These are phyloP conservation scores for Julus scandinavius DNA, from an alignment of 2,888 invertebrate genomes.

Conservation along the genomic window DNA sequence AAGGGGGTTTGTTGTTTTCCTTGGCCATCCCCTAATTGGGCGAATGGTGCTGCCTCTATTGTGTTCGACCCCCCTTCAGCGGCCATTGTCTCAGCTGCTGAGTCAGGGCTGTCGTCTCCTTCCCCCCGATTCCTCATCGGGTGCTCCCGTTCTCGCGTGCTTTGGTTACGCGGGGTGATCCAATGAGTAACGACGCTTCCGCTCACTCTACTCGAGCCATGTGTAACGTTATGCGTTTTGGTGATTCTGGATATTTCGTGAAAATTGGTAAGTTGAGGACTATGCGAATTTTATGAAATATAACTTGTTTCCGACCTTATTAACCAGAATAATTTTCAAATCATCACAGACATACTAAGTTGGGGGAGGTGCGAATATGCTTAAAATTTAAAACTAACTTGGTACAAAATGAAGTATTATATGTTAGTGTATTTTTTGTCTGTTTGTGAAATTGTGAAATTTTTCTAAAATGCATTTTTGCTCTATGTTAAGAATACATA, in stretches of 20 bases:
- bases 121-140: not conserved
- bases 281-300: too few relatives aligned
- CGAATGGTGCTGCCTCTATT: slow-evolving; percentile 5
- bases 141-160: not conserved
- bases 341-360: too few relatives aligned
- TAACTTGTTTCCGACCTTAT: not conserved
- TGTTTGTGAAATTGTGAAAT: too few relatives aligned
- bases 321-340: too few relatives aligned
- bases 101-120: not conserved
- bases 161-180: not conserved
- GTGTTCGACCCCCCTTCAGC: not conserved
- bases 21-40: not conserved
- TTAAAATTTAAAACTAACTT: too few relatives aligned
- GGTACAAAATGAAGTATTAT: too few relatives aligned
- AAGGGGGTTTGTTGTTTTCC: not conserved
- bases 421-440: too few relatives aligned
- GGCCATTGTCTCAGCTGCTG: not conserved
- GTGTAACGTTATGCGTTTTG: not conserved
- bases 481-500: too few relatives aligned
- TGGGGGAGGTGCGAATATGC: not conserved
- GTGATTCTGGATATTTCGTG: not conserved
- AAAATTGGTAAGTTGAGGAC: not conserved
- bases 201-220: not conserved
- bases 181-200: not conserved
- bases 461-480: too few relatives aligned